Evolutionary conservation across 2,888 invertebrate species (phyloP).

Genomic region (Euclidia mi): DNA sequence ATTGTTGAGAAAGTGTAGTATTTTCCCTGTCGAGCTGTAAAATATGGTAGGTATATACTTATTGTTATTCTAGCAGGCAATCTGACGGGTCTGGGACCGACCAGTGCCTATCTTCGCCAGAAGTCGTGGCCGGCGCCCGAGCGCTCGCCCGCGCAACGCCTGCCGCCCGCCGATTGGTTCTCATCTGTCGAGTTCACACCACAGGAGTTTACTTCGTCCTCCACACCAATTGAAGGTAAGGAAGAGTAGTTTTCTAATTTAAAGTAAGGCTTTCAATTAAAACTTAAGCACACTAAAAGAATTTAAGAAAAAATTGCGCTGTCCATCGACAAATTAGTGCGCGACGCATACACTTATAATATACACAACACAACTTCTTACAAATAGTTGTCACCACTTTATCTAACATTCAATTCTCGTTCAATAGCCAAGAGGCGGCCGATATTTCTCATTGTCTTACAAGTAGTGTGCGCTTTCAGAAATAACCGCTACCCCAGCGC

Average conservation of each 20-base stretch:
- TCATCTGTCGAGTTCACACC: conserved; percentile 31
- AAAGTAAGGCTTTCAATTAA: too few species aligned
- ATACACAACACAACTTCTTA: too few species aligned
- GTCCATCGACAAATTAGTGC: too few species aligned
- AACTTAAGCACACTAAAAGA: too few species aligned
- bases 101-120: conserved; percentile 75
- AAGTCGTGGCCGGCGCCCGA: conserved; percentile 78
- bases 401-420: too few species aligned
- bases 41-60: background rate
- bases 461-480: conserved; percentile 9
- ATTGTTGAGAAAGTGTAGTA: too few species aligned
- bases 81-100: conserved; percentile 67
- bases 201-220: conserved; percentile 37
- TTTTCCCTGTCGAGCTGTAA: too few species aligned
- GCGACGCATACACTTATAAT: too few species aligned
- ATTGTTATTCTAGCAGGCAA: conserved; percentile 27
- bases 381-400: too few species aligned
- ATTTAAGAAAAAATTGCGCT: too few species aligned
- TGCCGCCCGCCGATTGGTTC: conserved; percentile 65
- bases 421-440: too few species aligned
- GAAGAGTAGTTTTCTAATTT: background rate
- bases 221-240: conserved; percentile 56
- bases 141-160: conserved; percentile 62
- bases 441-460: background rate
- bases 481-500: background rate